A percentile compares a stretch with the other conserved stretches of the same genome.
Conservation (phyloP, 2,113 vertebrate species). For the Periophthalmus modestus region DNA sequence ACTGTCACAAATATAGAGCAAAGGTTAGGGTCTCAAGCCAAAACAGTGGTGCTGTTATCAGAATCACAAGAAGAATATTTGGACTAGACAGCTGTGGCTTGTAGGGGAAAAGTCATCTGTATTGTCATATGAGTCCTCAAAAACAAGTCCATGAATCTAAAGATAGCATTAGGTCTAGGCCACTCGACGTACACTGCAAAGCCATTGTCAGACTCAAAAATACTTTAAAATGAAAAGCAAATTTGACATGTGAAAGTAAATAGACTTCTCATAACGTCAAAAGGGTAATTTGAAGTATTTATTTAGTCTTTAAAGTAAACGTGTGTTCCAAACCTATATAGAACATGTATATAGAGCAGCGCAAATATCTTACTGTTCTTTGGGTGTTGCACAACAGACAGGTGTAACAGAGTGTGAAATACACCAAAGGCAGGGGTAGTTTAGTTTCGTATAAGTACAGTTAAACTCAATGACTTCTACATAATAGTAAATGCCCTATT, state of each 20-base stretch:
- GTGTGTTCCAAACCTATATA: too few species aligned
- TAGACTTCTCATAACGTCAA: too few species aligned
- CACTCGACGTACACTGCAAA: not conserved
- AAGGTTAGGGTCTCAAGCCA: not conserved
- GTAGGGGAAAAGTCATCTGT: constrained; percentile 9
- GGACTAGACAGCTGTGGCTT: constrained; percentile 5
- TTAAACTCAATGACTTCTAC: too few species aligned
- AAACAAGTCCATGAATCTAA: constrained; percentile 1
- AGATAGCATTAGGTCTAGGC: not conserved
- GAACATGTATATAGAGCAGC: too few species aligned
- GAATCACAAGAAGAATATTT: not conserved
- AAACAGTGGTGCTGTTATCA: not conserved
- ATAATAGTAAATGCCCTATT: too few species aligned
- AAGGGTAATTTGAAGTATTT: not conserved
- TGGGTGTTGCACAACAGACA: too few species aligned
- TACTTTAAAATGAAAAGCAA: not conserved
- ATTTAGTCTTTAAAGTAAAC: not conserved
- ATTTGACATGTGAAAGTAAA: not conserved
- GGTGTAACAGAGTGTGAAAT: too few species aligned
- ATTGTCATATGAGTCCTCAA: constrained; percentile 1
- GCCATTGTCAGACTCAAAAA: not conserved
- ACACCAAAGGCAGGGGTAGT: too few species aligned
- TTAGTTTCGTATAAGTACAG: too few species aligned
- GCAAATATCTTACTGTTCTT: too few species aligned
- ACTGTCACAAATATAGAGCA: not conserved